Evolutionary conservation across 30 jellyfish, hydroid and myxozoan genomes (phyloP), one percentile per base, ranked within the genome.

Genomic region (Morbakka virulenta): DNA sequence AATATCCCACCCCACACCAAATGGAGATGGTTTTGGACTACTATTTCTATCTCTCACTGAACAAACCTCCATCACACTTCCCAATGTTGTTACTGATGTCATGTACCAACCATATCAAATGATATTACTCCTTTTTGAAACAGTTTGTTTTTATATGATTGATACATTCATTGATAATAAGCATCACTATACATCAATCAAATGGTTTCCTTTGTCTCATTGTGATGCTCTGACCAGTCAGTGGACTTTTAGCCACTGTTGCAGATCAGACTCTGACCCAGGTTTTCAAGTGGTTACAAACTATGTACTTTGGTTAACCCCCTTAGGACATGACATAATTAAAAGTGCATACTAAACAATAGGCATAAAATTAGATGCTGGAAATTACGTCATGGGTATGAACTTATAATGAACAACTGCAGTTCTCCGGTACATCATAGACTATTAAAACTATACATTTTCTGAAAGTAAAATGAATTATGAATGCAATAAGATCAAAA

Each of bases 201-300:
- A 36, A n/a, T 9, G 91, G 47, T 14, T 47, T 80, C 36, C 22
- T 80, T 2, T 21, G 26, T 3, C 36, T 80, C 25, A 25, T 20
- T 28, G 6, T 80, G 3, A 29, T 25, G 25, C 28, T 76, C n/a
- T 27, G 25, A 21, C 74, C 87, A 14, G 9, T 53, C 2, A 66
- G 47, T n/a, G 87, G 76, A 4, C 79, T 85, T 1, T 4, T 77
- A 2, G 85, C 51, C 64, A 32, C 23, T 0, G 51, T 66, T 29
- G 81, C n/a, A n/a, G 84, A 1, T 48, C 63, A 29, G 87, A 80
- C 68, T 21, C 87, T 24, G 91, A 85, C 2, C 87, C 87, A n/a
- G 91, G 87, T 17, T 67, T 80, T 31, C 87, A 36, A 3, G 9
- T 28, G 4, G 69, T 76, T 9, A 31, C 0, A n/a, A 13, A 53